Evolutionary conservation across 92 coral and sea anemone genomes (phyloP).

Genomic region (Meandrina meandrites): DNA sequence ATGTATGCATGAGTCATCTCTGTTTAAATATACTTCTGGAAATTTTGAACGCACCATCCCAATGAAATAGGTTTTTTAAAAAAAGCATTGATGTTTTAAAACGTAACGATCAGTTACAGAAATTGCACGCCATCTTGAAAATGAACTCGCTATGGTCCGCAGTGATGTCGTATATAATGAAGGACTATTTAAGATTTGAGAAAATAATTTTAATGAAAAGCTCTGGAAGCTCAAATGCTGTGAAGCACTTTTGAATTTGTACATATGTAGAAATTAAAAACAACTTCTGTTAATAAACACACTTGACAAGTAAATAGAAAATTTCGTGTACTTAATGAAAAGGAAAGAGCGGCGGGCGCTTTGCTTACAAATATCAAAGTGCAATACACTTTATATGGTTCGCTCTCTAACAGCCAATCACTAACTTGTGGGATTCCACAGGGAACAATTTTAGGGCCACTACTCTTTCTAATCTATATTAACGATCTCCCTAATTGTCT

Average conservation of each 20-base stretch:
- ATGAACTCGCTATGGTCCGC: background rate
- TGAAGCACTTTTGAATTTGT: background rate
- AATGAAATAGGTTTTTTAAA: too few species aligned
- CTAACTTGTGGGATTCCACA: too few species aligned
- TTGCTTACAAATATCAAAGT: too few species aligned
- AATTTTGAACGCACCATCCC: background rate
- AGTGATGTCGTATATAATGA: too few species aligned
- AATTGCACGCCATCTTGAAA: constrained; percentile 7
- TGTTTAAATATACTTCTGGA: background rate
- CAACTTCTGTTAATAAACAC: background rate
- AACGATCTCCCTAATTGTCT: too few species aligned
- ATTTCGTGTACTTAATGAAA: too few species aligned
- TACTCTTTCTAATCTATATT: too few species aligned
- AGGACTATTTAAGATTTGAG: background rate
- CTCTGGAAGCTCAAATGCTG: constrained; percentile 16
- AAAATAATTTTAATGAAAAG: background rate
- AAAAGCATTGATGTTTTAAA: background rate
- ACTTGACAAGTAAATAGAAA: background rate
- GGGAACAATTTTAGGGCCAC: too few species aligned
- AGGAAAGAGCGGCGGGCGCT: too few species aligned
- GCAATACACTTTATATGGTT: too few species aligned
- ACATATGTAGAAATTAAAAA: background rate
- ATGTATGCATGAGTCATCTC: too few species aligned
- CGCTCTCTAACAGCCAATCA: too few species aligned
- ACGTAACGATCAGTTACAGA: background rate